These are phyloP conservation scores for Mastacembelus armatus DNA, from an alignment of 2,797 vertebrate genomes.

Conservation along the genomic window DNA sequence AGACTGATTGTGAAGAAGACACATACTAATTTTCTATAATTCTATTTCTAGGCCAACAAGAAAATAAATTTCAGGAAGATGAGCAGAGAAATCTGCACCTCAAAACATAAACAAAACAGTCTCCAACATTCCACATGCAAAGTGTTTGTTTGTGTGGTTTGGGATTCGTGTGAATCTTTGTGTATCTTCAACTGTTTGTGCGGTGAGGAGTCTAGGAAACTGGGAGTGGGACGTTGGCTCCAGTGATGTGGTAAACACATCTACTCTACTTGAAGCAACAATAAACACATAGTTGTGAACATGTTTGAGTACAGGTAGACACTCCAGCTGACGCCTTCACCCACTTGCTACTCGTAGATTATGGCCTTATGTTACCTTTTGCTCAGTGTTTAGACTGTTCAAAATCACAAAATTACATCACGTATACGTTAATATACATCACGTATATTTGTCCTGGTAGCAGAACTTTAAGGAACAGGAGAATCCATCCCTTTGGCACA, in stretches of 20 bases:
- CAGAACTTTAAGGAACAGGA: background rate
- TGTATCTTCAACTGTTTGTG: constrained; percentile 60
- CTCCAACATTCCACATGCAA: constrained; percentile 51
- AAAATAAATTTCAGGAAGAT: constrained; percentile 11
- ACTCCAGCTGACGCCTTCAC: constrained; percentile 18
- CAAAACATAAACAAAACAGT: constrained; percentile 60
- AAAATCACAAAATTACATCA: too few relatives aligned
- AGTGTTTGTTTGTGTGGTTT: constrained; percentile 67
- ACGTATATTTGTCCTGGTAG: too few relatives aligned
- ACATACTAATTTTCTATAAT: background rate
- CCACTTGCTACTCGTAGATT: background rate
- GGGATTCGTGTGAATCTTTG: constrained; percentile 43
- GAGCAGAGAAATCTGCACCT: constrained; percentile 27
- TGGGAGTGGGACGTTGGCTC: constrained; percentile 44
- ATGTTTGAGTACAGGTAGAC: constrained; percentile 48
- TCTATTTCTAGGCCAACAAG: background rate
- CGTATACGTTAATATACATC: too few relatives aligned
- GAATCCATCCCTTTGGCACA: background rate
- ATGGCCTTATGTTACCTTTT: background rate
- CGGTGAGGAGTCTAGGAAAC: constrained; percentile 56
- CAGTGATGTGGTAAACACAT: constrained; percentile 59
- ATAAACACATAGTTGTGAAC: constrained; percentile 68
- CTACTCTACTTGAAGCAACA: constrained; percentile 56
- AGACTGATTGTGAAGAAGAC: background rate
- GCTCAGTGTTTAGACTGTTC: background rate